Evolutionary conservation across 2,797 vertebrate genomes (phyloP).

Genomic region (Enteromius paludinosus): DNA sequence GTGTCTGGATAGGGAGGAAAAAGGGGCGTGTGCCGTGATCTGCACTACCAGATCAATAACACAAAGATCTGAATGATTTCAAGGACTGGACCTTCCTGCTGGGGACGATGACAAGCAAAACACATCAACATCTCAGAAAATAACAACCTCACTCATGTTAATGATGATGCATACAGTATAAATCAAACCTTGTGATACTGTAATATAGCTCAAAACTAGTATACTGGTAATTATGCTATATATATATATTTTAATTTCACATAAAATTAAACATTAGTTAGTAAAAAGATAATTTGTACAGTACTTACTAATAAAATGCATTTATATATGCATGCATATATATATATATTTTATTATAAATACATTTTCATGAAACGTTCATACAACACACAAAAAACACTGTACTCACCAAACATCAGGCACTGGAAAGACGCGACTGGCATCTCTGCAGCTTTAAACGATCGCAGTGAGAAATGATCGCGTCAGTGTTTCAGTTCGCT

Average conservation of each 20-base stretch:
- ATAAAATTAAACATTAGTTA: not conserved
- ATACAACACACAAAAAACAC: not conserved
- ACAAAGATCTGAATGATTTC: not conserved
- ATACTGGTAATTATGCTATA: too few relatives aligned
- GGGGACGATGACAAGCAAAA: not conserved
- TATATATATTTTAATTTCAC: too few relatives aligned
- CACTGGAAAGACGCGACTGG: not conserved
- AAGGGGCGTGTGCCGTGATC: conserved; percentile 30
- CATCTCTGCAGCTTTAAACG: conserved; percentile 32
- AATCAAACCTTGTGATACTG: conserved; percentile 6
- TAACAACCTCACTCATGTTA: not conserved
- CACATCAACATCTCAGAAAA: not conserved
- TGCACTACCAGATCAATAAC: conserved; percentile 23
- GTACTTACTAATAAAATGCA: not conserved
- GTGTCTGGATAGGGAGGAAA: not conserved
- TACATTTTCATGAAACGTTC: too few relatives aligned
- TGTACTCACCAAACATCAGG: conserved; percentile 24
- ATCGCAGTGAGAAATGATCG: not conserved
- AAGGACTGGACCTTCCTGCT: not conserved
- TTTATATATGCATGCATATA: too few relatives aligned
- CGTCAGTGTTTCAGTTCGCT: conserved; percentile 3
- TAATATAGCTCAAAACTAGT: not conserved
- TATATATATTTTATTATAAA: too few relatives aligned
- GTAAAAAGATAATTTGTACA: not conserved
- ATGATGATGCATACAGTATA: not conserved